Evolutionary conservation across 2,797 vertebrate genomes (phyloP), one percentile per base, ranked within the genome.

Genomic region (Ficedula albicollis): DNA sequence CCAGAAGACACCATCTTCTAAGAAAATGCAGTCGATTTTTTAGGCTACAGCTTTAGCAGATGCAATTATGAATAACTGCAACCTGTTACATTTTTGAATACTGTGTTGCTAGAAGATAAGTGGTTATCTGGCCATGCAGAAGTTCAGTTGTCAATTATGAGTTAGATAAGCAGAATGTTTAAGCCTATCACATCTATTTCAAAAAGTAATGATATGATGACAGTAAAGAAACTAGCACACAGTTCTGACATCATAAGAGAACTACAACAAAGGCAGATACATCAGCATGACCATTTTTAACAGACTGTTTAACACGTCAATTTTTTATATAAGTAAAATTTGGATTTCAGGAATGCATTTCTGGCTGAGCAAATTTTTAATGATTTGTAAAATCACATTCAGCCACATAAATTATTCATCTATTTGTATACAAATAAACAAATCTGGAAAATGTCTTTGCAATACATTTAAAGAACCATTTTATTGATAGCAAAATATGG

Each of bases 61-160:
- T 44, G 39, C 39, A 77, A 78, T 78, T 91, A 95, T 77, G 87
- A 95, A 85, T 41, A 88, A 67, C 29, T 4, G 3, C 36, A 83
- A 68, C 15, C 36, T 88, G 67, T 82, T 95, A 93, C 39, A 85
- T 92, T 90, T 93, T 92, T 43, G 27, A 95, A 79, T 92, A 51
- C 79, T 91, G 39, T 64, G 60, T 86, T 94, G 26, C 89, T 93
- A 93, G 60, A 90, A 93, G 79, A 93, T 93, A 95, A 96, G 89
- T 80, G 46, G 77, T 92, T 95, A 91, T 95, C 90, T 87, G 59
- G 68, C n/a, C 59, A 70, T 79, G 76, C 92, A 93, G 87, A 87
- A 96, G 81, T 96, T 95, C 39, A 36, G 54, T 68, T 93, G 80
- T 92, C 93, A 94, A 60, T 82, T 64, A 96, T 59, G 29, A 95